Conservation (phyloP, 2,113 vertebrate species). For the Phaethon lepturus region DNA sequence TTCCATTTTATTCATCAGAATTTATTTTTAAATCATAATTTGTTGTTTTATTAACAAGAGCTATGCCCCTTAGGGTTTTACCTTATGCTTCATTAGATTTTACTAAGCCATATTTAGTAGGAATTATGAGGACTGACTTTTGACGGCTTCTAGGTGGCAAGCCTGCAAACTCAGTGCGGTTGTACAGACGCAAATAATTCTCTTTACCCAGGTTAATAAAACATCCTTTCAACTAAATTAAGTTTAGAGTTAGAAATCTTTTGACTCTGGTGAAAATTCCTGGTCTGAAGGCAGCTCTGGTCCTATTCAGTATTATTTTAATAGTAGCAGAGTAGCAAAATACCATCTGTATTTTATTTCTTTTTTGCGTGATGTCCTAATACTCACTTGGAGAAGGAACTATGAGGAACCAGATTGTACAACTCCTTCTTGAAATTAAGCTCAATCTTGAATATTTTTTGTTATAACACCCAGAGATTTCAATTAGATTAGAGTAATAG, state of each 20-base stretch:
- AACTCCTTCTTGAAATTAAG: slow-evolving; percentile 26
- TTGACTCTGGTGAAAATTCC: background rate
- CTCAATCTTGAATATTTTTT: background rate
- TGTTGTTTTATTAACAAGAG: background rate
- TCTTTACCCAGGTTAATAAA: background rate
- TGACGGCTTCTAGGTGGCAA: background rate
- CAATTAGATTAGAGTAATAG: background rate
- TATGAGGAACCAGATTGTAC: slow-evolving; percentile 2
- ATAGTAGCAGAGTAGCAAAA: no score
- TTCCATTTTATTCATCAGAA: background rate
- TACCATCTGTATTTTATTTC: no score
- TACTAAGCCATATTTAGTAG: background rate
- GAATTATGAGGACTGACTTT: background rate
- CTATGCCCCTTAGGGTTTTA: background rate
- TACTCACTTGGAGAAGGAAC: background rate
- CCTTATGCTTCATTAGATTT: background rate
- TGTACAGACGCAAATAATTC: background rate
- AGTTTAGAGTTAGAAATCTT: background rate
- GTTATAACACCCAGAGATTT: background rate
- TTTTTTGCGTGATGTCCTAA: no score
- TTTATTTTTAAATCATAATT: background rate
- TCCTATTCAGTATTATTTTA: no score
- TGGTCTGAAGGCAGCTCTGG: no score
- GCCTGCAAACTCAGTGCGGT: background rate
- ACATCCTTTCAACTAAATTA: background rate